Evolutionary conservation across 2,888 invertebrate species (phyloP).

Genomic region (Sinotaia quadrata): DNA sequence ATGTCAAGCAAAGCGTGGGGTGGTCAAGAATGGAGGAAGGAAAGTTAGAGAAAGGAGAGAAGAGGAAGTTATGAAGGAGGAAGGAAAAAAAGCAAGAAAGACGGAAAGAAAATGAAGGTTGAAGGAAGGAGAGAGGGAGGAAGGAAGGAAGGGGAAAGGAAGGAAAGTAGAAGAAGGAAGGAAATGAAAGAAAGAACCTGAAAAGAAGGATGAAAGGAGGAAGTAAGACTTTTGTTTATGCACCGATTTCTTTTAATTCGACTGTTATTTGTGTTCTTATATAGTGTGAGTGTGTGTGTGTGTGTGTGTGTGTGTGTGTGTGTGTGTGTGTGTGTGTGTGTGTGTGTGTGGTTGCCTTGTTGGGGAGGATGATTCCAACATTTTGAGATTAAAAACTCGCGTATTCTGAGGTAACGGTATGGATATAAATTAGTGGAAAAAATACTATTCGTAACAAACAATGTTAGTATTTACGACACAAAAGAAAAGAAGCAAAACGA

Average conservation of each 20-base stretch:
- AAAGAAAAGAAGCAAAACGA: too few relatives aligned
- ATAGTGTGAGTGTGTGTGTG: not conserved
- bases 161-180: slow-evolving; percentile 8
- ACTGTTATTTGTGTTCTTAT: not conserved
- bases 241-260: not conserved
- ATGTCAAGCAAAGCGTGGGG: too few relatives aligned
- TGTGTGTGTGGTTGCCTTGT: not conserved
- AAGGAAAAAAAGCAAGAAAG: not conserved
- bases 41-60: slow-evolving; percentile 9
- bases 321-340: not conserved
- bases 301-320: not conserved
- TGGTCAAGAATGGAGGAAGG: slow-evolving; percentile 14
- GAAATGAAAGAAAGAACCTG: slow-evolving; percentile 4
- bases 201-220: not conserved
- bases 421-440: too few relatives aligned
- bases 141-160: slow-evolving; percentile 5
- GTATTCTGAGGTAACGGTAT: too few relatives aligned
- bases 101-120: not conserved
- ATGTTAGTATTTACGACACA: too few relatives aligned
- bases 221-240: too few relatives aligned
- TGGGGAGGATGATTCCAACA: too few relatives aligned
- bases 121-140: slow-evolving; percentile 1
- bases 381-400: too few relatives aligned
- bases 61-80: slow-evolving; percentile 9
- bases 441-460: too few relatives aligned